These are phyloP conservation scores for Patella depressa DNA, from an alignment of 2,888 invertebrate species.

Conservation along the genomic window DNA sequence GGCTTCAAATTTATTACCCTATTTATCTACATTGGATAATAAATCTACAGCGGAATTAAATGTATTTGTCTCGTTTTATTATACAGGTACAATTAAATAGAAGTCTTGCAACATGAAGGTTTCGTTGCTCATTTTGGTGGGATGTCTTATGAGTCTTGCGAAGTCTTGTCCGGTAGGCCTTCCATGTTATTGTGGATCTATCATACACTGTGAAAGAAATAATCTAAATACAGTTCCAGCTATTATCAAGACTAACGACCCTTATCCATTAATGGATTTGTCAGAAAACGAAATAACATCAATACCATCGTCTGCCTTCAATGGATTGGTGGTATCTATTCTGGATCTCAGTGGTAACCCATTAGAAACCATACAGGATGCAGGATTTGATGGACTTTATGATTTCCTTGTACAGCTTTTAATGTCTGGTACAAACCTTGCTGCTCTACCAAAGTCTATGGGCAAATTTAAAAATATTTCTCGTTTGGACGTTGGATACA, in stretches of 20 bases:
- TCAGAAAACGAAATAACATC: conserved; percentile 17
- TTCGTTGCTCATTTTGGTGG: neutral
- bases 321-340: conserved; percentile 11
- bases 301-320: conserved; percentile 15
- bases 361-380: conserved; percentile 16
- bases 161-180: conserved; percentile 13
- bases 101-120: no score
- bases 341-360: conserved; percentile 21
- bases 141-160: neutral
- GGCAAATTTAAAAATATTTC: conserved; percentile 11
- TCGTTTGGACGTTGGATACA: conserved; percentile 12
- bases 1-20: no score
- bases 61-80: no score
- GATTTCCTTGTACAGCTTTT: conserved; percentile 18
- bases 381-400: conserved; percentile 17
- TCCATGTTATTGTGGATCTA: conserved; percentile 20
- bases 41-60: no score
- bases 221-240: conserved; percentile 14
- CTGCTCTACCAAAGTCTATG: conserved; percentile 14
- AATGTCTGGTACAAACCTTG: conserved; percentile 7
- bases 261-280: conserved; percentile 13
- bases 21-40: no score
- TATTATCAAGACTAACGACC: neutral
- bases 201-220: conserved; percentile 18
- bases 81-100: no score